phyloP scores from a whole-genome alignment of 2,888 invertebrate species.

The Baronia brevicornis region DNA sequence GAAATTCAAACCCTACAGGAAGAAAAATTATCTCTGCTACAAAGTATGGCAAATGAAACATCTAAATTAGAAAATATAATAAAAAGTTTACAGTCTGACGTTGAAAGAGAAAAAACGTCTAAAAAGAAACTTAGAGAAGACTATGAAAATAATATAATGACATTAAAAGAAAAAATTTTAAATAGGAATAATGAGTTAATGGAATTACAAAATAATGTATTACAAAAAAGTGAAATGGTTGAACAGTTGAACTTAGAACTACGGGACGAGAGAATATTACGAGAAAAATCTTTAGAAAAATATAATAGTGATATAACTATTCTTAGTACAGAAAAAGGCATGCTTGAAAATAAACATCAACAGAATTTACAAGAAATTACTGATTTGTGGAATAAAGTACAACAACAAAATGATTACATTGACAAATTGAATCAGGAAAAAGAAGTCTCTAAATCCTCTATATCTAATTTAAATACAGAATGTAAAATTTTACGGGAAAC shows the following conservation, averaged over 20 bases:
- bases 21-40: constrained; percentile 48
- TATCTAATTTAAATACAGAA: constrained; percentile 29
- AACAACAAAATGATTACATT: constrained; percentile 12
- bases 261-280: constrained; percentile 39
- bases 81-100: constrained; percentile 35
- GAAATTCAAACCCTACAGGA: constrained; percentile 56
- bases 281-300: constrained; percentile 32
- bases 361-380: constrained; percentile 33
- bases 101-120: constrained; percentile 43
- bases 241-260: constrained; percentile 43
- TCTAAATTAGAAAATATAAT: constrained; percentile 43
- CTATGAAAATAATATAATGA: constrained; percentile 52
- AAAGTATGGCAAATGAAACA: constrained; percentile 48
- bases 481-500: constrained; percentile 31
- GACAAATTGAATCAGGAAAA: background rate
- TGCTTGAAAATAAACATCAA: constrained; percentile 30
- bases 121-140: constrained; percentile 46
- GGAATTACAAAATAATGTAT: constrained; percentile 52
- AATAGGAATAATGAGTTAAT: constrained; percentile 61
- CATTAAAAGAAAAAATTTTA: constrained; percentile 53
- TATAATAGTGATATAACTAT: constrained; percentile 32
- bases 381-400: constrained; percentile 31
- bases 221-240: constrained; percentile 48
- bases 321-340: constrained; percentile 27
- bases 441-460: constrained; percentile 23